A percentile compares a stretch with the other conserved stretches of the same genome.
These are phyloP conservation scores for Pachyuromys duprasi DNA, from an alignment of 2,797 vertebrate genomes.

Conservation along the genomic window DNA sequence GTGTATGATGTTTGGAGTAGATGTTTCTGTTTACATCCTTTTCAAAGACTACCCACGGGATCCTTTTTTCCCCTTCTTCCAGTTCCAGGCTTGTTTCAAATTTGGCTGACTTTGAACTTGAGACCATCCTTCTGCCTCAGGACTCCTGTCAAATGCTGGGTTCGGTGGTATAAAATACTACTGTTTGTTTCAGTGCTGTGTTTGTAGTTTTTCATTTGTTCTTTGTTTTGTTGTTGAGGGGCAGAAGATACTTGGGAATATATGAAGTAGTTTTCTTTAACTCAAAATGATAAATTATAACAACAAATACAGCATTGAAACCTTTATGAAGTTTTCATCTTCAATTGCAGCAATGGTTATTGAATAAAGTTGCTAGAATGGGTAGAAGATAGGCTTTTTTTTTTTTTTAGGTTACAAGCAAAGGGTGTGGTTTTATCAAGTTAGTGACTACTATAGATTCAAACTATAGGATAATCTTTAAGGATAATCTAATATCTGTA, in stretches of 20 bases:
- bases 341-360: conserved; percentile 29
- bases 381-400: conserved; percentile 20
- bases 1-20: conserved; percentile 23
- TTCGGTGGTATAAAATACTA: background rate
- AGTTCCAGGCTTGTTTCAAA: background rate
- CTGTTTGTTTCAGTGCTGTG: background rate
- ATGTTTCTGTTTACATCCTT: conserved; percentile 26
- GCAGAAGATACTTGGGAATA: conserved; percentile 31
- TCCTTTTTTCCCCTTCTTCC: background rate
- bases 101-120: background rate
- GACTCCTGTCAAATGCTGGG: background rate
- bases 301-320: conserved; percentile 19
- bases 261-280: conserved; percentile 10
- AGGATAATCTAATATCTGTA: conserved; percentile 14
- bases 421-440: background rate
- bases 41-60: background rate
- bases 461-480: conserved; percentile 40
- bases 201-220: background rate
- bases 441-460: conserved; percentile 29
- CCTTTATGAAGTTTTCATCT: conserved; percentile 27
- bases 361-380: background rate
- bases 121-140: background rate
- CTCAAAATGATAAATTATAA: conserved; percentile 38
- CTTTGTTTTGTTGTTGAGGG: background rate
- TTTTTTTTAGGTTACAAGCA: conserved; percentile 8